These are phyloP conservation scores for Antrozous pallidus DNA, from an alignment of 2,797 vertebrate genomes.

Conservation along the genomic window DNA sequence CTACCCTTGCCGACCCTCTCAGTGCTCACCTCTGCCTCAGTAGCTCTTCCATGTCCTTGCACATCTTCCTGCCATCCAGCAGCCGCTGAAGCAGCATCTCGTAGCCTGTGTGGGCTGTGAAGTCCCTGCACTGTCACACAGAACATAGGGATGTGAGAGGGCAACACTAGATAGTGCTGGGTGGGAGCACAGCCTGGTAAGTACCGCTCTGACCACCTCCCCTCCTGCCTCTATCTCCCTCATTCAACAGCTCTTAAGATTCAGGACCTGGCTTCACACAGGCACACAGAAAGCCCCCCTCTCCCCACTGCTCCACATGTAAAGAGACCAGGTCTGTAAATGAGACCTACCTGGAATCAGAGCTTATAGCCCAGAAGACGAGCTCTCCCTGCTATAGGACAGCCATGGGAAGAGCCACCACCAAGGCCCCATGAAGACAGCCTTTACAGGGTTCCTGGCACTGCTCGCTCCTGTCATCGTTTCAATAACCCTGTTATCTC, in stretches of 20 bases:
- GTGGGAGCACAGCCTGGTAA: background rate
- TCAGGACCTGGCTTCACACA: background rate
- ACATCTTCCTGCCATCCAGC: slow-evolving; percentile 91
- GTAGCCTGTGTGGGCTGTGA: slow-evolving; percentile 90
- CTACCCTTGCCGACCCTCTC: accelerated
- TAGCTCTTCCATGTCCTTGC: slow-evolving; percentile 96
- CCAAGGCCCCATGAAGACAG: background rate
- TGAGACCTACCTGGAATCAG: background rate
- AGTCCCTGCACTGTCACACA: slow-evolving; percentile 87
- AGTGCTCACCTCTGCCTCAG: slow-evolving; percentile 91
- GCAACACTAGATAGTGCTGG: accelerated
- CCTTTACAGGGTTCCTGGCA: accelerated
- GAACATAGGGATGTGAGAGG: background rate
- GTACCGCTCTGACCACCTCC: background rate
- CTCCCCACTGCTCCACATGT: too few relatives aligned
- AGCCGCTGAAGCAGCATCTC: slow-evolving; percentile 90
- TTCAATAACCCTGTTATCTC: background rate
- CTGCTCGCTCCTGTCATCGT: background rate
- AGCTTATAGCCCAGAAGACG: background rate
- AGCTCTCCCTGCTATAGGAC: background rate
- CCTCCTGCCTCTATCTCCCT: background rate
- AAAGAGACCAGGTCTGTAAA: background rate
- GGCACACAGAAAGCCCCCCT: background rate
- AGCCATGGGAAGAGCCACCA: background rate
- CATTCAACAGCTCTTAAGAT: background rate